Conservation (phyloP, 2,888 invertebrate genomes). For the Limnephilus marmoratus region DNA sequence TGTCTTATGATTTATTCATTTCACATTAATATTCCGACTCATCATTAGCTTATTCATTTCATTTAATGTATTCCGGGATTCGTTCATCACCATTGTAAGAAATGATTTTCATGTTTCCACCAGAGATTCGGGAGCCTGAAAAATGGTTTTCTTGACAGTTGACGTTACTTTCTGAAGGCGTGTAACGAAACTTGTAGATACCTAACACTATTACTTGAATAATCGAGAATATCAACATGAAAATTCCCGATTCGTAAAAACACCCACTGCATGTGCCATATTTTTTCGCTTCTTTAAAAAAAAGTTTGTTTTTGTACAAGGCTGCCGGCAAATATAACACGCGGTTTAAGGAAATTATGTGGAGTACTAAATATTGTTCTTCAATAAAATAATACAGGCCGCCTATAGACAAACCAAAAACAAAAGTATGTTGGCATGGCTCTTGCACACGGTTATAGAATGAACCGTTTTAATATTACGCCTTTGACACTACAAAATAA, state of each 20-base stretch:
- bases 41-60: conserved; percentile 35
- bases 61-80: conserved; percentile 15
- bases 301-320: too few species aligned
- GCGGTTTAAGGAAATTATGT: too few species aligned
- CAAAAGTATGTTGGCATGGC: too few species aligned
- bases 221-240: background rate
- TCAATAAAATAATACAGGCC: too few species aligned
- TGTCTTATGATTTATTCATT: conserved; percentile 39
- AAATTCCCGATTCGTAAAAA: background rate
- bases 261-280: too few species aligned
- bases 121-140: background rate
- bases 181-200: background rate
- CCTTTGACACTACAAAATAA: too few species aligned
- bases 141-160: conserved; percentile 32
- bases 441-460: too few species aligned
- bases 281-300: too few species aligned
- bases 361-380: too few species aligned
- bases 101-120: background rate
- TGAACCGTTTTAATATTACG: too few species aligned
- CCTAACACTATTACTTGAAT: background rate
- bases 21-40: conserved; percentile 30
- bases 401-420: too few species aligned
- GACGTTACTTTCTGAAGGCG: background rate
- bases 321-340: too few species aligned
- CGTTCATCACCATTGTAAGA: conserved; percentile 13